Evolutionary conservation across 2,797 vertebrate genomes (phyloP).

Genomic region (Scolopax rusticola): DNA sequence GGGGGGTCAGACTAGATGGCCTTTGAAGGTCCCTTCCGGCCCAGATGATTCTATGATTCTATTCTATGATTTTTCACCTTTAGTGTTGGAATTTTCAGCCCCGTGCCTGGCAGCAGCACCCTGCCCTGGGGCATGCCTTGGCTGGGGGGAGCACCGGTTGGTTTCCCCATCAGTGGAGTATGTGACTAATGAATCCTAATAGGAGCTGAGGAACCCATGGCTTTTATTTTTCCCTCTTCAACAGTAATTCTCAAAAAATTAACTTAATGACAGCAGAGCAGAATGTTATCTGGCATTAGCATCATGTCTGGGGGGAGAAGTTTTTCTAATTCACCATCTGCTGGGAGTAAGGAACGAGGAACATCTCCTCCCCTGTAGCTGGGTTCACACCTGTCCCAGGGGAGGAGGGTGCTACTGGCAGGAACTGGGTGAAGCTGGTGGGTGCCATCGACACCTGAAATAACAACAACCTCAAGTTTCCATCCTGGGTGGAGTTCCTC

Average conservation of each 20-base stretch:
- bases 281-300: neutral
- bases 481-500: neutral
- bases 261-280: neutral
- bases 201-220: neutral
- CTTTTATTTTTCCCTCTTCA: neutral
- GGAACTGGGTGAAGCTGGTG: neutral
- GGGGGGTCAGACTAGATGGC: no score
- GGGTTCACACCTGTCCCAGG: neutral
- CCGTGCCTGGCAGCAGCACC: neutral
- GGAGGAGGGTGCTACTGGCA: neutral
- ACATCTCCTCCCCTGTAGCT: neutral
- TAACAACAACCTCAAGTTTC: neutral
- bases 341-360: neutral
- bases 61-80: neutral
- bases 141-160: neutral
- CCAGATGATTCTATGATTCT: no score
- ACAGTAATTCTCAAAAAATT: neutral
- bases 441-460: neutral
- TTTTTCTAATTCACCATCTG: constrained; percentile 16
- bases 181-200: neutral
- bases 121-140: neutral
- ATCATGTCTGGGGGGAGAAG: neutral
- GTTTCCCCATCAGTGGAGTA: neutral
- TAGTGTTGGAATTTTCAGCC: neutral
- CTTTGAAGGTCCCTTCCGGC: no score